Evolutionary conservation across 35 echinoderm and acorn worm genomes (phyloP), one percentile per base, ranked within the genome.

Genomic region (Acanthaster planci): DNA sequence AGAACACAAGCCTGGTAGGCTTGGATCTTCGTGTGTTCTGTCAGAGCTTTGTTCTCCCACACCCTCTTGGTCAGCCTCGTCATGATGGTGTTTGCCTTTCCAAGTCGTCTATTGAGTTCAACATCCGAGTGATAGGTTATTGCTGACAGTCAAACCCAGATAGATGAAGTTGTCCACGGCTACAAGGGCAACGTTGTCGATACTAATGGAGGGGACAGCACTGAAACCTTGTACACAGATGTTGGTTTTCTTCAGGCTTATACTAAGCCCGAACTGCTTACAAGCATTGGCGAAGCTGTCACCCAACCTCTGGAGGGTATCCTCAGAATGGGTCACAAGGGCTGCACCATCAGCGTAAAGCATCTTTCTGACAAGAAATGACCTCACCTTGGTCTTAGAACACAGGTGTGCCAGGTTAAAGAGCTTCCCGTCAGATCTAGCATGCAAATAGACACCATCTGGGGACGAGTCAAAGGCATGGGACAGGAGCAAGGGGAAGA

Each of bases 381-480:
- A 58, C 22, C 36, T 10, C 5, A 67, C 76, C 51, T 60, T 88
- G 34, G 90, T 87, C 37, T 80, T 51, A 14, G 83, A 84, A 37
- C 86, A 76, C 77, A 92, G 50, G 8, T 60, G 78, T 21, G 55
- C 39, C n/a, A 92, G 85, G 52, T 83, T 92, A 85, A 84, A 88
- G 27, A 92, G 72, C 10, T 67, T 92, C 26, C 90, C 90, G 53
- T 86, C 89, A 80, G 57, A 60, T 4, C 18, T 7, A 18, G 57
- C 19, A 18, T 60, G 57, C 57, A 27, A 5, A 87, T 23, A 18
- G 36, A 86, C 27, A 30, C 86, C 77, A 2, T 81, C 50, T 14
- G 77, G 81, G 22, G 76, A 80, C 19, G 18, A 38, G 22, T 52
- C 51, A 39, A 88, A 81, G 26, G 77, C 86, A 38, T 57, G 39